These are phyloP conservation scores for Mystacides longicornis DNA, from an alignment of 2,888 invertebrate species.

Conservation along the genomic window DNA sequence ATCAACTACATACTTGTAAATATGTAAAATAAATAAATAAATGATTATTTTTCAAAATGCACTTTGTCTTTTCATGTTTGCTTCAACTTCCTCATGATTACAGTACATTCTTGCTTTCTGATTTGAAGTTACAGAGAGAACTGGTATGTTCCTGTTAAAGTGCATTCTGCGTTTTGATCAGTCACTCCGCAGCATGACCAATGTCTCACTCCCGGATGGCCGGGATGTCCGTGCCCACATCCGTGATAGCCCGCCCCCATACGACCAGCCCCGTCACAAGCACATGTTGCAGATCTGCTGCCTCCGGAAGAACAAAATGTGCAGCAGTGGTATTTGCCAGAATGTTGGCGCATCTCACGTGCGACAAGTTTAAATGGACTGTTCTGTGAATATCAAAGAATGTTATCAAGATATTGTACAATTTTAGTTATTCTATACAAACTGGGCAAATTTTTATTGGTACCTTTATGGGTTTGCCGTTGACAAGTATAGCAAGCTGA, in stretches of 20 bases:
- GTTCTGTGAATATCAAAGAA: constrained; percentile 42
- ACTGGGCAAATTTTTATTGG: constrained; percentile 5
- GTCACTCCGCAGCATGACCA: constrained; percentile 77
- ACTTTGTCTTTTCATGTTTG: too few species aligned
- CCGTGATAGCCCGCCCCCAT: constrained; percentile 71
- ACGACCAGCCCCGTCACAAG: constrained; percentile 62
- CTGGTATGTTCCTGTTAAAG: constrained; percentile 46
- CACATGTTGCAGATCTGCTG: constrained; percentile 59
- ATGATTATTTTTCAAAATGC: too few species aligned
- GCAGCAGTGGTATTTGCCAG: constrained; percentile 72
- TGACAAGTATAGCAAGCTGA: constrained; percentile 52
- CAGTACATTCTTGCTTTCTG: background rate
- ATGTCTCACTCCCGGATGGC: constrained; percentile 71
- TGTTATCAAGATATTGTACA: background rate
- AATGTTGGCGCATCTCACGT: constrained; percentile 56
- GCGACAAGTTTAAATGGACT: constrained; percentile 61
- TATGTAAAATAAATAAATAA: too few species aligned
- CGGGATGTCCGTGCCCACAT: constrained; percentile 74
- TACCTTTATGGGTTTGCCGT: constrained; percentile 61
- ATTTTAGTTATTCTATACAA: background rate
- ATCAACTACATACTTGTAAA: too few species aligned
- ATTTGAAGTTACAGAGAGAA: constrained; percentile 41
- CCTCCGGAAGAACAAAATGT: constrained; percentile 76
- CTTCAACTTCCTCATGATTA: too few species aligned
- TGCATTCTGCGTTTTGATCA: constrained; percentile 54